These are phyloP conservation scores for Esox masquinongy DNA, from an alignment of 2,797 vertebrate species.

Conservation along the genomic window DNA sequence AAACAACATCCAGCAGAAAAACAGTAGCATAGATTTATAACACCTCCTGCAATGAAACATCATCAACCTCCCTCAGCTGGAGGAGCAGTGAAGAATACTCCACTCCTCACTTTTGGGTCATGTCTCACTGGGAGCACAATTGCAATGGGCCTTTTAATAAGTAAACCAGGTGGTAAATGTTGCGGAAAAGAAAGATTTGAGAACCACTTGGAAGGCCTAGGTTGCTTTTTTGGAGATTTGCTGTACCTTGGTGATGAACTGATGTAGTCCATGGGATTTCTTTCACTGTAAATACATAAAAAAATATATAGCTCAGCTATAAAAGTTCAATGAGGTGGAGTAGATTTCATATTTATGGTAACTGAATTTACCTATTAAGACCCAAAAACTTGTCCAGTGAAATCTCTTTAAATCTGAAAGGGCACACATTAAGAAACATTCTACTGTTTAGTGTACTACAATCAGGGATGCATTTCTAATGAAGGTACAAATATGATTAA, in stretches of 20 bases:
- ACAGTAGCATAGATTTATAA: background rate
- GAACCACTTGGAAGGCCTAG: background rate
- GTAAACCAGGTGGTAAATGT: too few relatives aligned
- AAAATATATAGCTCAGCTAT: background rate
- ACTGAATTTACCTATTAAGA: slow-evolving; percentile 32
- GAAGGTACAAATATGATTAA: too few relatives aligned
- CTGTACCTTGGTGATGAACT: slow-evolving; percentile 38
- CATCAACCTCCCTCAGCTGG: too few relatives aligned
- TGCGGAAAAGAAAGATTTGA: too few relatives aligned
- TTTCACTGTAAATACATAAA: background rate
- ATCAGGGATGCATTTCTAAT: too few relatives aligned
- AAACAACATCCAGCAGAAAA: background rate
- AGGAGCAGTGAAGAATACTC: too few relatives aligned
- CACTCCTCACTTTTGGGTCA: too few relatives aligned
- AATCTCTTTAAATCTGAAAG: slow-evolving; percentile 13
- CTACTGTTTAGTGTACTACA: too few relatives aligned
- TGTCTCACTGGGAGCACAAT: too few relatives aligned
- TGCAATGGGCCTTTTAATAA: too few relatives aligned
- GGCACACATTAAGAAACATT: background rate
- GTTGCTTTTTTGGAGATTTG: background rate
- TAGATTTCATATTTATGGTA: background rate
- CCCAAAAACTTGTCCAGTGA: accelerated
- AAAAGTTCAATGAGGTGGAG: background rate
- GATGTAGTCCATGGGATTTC: accelerated
- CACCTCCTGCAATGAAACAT: too few relatives aligned